Conservation (phyloP, 2,113 vertebrate genomes). For the Stigmatopora nigra region DNA sequence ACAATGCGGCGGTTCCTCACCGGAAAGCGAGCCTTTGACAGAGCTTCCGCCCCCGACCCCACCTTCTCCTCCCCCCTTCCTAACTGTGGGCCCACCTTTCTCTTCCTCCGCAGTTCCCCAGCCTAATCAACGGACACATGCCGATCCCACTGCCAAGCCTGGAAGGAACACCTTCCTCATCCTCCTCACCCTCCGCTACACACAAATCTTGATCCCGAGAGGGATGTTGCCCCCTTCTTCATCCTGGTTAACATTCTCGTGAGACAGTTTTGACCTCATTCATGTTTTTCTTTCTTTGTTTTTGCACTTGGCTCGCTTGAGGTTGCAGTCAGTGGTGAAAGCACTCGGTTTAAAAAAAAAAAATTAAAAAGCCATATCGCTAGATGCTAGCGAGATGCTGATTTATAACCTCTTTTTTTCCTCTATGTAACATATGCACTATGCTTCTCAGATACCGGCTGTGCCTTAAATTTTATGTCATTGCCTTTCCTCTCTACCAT, state of each 20-base stretch:
- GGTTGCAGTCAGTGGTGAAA: slow-evolving; percentile 52
- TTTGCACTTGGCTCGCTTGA: slow-evolving; percentile 61
- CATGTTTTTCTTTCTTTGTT: slow-evolving; percentile 2
- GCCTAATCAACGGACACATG: slow-evolving; percentile 88
- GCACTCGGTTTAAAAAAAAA: slow-evolving; percentile 57
- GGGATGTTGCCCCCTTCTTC: slow-evolving; percentile 20
- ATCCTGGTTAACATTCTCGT: slow-evolving; percentile 10
- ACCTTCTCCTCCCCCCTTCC: slow-evolving; percentile 32
- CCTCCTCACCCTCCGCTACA: slow-evolving; percentile 79
- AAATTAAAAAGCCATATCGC: slow-evolving; percentile 29
- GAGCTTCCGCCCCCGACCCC: slow-evolving; percentile 37
- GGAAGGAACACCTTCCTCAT: slow-evolving; percentile 82
- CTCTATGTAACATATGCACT: slow-evolving; percentile 79
- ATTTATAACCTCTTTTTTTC: slow-evolving; percentile 36
- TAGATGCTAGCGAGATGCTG: slow-evolving; percentile 24
- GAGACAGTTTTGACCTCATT: slow-evolving; percentile 52
- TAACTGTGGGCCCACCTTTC: slow-evolving; percentile 48
- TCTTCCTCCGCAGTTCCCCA: slow-evolving; percentile 81
- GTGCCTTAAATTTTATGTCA: slow-evolving; percentile 80
- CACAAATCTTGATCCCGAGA: slow-evolving; percentile 83
- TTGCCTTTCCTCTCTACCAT: slow-evolving; percentile 17
- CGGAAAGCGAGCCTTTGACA: slow-evolving; percentile 49
- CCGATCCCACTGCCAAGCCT: slow-evolving; percentile 81
- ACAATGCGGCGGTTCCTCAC: slow-evolving; percentile 66
- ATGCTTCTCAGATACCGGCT: slow-evolving; percentile 85